Conservation (phyloP, 37 sponge, comb jelly and placozoan genomes). For the Beroe forskalii region DNA sequence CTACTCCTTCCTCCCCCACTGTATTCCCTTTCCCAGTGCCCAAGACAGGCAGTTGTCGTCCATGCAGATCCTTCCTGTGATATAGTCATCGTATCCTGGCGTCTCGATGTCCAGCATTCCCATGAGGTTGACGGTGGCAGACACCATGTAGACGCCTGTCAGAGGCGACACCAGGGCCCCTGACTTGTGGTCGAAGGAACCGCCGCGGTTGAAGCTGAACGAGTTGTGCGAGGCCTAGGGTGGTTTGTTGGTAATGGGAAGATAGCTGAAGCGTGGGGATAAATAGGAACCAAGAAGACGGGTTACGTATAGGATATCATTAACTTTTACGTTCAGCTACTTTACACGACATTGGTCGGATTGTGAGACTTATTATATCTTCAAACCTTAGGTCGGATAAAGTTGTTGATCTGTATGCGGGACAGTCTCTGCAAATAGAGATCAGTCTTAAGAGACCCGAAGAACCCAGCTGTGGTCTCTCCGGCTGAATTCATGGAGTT, state of each 20-base stretch:
- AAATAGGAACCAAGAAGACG: no score
- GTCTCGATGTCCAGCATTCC: neutral
- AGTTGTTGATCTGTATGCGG: slow-evolving; percentile 45
- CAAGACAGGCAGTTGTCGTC: slow-evolving; percentile 25
- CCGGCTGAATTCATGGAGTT: neutral
- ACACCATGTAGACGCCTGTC: slow-evolving; percentile 12
- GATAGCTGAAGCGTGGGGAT: no score
- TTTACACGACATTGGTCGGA: no score
- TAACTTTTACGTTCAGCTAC: no score
- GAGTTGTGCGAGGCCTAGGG: slow-evolving; percentile 20
- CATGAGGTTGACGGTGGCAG: slow-evolving; percentile 57
- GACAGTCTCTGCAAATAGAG: slow-evolving; percentile 38
- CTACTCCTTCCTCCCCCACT: no score
- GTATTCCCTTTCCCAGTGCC: no score
- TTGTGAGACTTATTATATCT: no score
- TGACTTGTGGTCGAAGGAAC: slow-evolving; percentile 3
- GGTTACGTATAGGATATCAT: no score
- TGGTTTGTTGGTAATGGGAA: neutral
- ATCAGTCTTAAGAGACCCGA: slow-evolving; percentile 11
- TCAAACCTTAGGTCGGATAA: neutral
- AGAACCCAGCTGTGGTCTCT: neutral
- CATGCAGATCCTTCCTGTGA: slow-evolving; percentile 36
- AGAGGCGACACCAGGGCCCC: neutral
- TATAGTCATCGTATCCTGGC: slow-evolving; percentile 39
- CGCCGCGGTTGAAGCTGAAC: slow-evolving; percentile 44